Evolutionary conservation across 2,888 invertebrate species (phyloP), one percentile per base, ranked within the genome.

Genomic region (Rhamnusium bicolor): DNA sequence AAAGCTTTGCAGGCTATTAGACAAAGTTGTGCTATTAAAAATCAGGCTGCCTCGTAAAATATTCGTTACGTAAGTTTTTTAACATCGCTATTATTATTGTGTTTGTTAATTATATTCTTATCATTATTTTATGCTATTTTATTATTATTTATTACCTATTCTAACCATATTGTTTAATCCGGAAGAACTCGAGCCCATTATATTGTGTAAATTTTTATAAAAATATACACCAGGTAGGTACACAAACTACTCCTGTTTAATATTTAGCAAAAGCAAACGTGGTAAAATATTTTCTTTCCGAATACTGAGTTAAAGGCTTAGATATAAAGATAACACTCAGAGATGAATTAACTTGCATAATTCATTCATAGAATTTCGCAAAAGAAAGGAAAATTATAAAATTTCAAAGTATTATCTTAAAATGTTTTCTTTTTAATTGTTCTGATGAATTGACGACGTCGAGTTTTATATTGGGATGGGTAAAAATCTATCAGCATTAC

Each of bases 121-220:
- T 29, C 53, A 14, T 51, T 40, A 32, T 65, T 65, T 51, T 32
- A 53, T 65, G 53, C 65, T 18, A 53, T 51, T 65, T 16, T 53
- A 53, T 65, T 47, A 19, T 65, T 65, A 65, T 53, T 65, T 65
- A 65, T 65, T 49, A 53, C 53, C 53, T 53, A 65, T 53, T 65
- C 53, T 32, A 51, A 18, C 7, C 65, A 14, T 53, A 63, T 24
- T 27, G 65, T 53, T 53, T 65, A 53, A 53, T 19, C 65, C 65
- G 65, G 65, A 65, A 65, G 47, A 49, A 16, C 51, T 51, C 16
- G 5, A 19, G 10, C 19, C 12, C 51, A 51, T 51, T 51, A 51
- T 51, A 32, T 32, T 40, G 10, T 32, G 14, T n/a, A 24, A 2
- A 29, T 32, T 58, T 10, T 58, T 14, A 8, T 58, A 27, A 27